phyloP scores from a whole-genome alignment of 2,797 vertebrate species.

The Onychomys leucogaster region DNA sequence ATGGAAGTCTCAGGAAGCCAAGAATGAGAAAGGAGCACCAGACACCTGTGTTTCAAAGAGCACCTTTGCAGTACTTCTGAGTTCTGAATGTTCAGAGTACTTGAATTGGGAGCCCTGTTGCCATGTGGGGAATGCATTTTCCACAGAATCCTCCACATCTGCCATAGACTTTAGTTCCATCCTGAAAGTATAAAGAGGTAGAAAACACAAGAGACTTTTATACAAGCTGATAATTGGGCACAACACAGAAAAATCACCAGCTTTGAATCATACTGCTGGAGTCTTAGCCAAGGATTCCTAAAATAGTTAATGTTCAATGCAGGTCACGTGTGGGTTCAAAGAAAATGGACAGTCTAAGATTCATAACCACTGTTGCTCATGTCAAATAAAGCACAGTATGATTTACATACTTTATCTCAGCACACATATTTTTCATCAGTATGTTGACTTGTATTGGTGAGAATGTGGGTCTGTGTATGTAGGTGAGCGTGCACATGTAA shows the following conservation, averaged over 20 bases:
- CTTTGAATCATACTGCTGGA: neutral
- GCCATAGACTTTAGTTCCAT: conserved; percentile 96
- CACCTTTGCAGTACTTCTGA: conserved; percentile 46
- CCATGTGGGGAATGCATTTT: conserved; percentile 94
- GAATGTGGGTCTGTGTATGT: neutral
- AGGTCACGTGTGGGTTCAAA: neutral
- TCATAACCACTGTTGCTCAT: neutral
- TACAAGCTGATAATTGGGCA: neutral
- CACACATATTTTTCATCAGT: neutral
- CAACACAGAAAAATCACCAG: neutral
- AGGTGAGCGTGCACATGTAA: no score
- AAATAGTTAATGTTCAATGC: neutral
- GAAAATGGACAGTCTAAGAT: neutral
- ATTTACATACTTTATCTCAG: neutral
- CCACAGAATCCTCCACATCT: conserved; percentile 98
- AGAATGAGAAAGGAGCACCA: conserved; percentile 79
- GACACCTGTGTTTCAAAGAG: conserved; percentile 58
- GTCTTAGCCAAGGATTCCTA: neutral
- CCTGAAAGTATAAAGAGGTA: conserved; percentile 87
- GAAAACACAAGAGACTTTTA: conserved; percentile 52
- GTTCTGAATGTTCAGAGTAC: conserved; percentile 87
- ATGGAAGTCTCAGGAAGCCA: conserved; percentile 59
- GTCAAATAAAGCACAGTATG: neutral
- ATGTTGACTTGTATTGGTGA: neutral
- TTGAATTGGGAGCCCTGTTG: conserved; percentile 93